Base-by-base conservation (phyloP, 2,797 vertebrate species). In the Stomatorhinus walkeri region DNA sequence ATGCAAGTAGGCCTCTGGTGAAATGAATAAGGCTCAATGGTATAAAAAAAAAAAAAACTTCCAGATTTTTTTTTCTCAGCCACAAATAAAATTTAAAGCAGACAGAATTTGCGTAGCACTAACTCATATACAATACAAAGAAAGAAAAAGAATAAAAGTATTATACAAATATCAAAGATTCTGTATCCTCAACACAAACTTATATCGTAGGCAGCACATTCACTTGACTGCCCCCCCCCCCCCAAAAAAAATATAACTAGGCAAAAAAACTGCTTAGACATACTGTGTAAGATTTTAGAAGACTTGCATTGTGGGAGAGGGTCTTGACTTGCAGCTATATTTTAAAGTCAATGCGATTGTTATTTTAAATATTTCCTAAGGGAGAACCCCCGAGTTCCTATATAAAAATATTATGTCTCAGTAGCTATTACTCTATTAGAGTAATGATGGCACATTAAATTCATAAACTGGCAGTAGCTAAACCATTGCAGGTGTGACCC, bases 1-100 rank as follows among this genome's bases (percentile, higher is more conserved):
- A 79, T 40, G 36, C 72, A 79, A 79, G 72, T 79, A 90, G 54
- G 72, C 28, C 83, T 68, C 84, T 43, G 46, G 52, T 88, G 79
- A 3, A n/a, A 51, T 46, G 54, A 88, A 88, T 48, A 40, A 83
- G 88, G 79, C 36, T 46, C 19, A 14, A 87, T 59, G 7, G 24
- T 32, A 76, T 54, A 83, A 1, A 79, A 52, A 32, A 1, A 51
- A 84, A 51, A 5, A 48, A 81, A 16, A 46, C 0, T 36, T 86
- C 8, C 7, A 54, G 12, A 12, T 86, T 81, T 79, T 19, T 16
- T 81, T 43, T 83, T 49, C 16, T 48, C 22, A 48, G 46, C 81
- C 40, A 48, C n/a, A 49, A 51, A 28, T 9, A 84, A 79, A 6
- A 19, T 6, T 28, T 43, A 43, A 36, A 79, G 16, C 36, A 79